Evolutionary conservation across 2,888 invertebrate species (phyloP).

Genomic region (Achlya flavicornis): DNA sequence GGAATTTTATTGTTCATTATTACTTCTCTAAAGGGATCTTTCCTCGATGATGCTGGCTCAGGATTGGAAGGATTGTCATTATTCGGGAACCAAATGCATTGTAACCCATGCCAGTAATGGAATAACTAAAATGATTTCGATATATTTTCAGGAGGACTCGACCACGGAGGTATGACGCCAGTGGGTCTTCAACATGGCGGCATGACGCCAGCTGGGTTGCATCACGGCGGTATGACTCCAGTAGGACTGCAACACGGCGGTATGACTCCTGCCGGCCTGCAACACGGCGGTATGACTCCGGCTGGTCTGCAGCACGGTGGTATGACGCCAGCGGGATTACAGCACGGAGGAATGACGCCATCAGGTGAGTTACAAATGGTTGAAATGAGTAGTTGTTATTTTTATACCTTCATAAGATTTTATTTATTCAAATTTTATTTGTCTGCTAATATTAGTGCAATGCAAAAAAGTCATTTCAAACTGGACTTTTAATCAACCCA

Average conservation of each 20-base stretch:
- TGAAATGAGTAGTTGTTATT: too few relatives aligned
- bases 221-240: constrained; percentile 55
- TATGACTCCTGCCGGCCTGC: constrained; percentile 49
- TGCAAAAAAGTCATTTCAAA: too few relatives aligned
- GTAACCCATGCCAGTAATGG: too few relatives aligned
- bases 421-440: too few relatives aligned
- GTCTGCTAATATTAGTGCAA: too few relatives aligned
- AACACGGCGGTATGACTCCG: constrained; percentile 49
- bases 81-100: too few relatives aligned
- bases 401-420: too few relatives aligned
- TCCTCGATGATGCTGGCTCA: too few relatives aligned
- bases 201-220: constrained; percentile 35
- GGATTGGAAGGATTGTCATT: too few relatives aligned
- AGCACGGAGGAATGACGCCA: constrained; percentile 76
- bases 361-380: constrained; percentile 59
- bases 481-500: too few relatives aligned
- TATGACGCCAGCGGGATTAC: constrained; percentile 65
- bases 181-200: constrained; percentile 63
- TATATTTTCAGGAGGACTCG: constrained; percentile 41
- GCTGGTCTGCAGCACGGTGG: constrained; percentile 34
- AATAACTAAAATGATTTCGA: background rate
- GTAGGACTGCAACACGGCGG: constrained; percentile 71
- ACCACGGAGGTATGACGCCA: constrained; percentile 76
- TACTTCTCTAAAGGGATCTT: too few relatives aligned
- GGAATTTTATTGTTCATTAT: too few relatives aligned